Conservation (phyloP, 2,113 vertebrate genomes). For the Triplophysa rosa region DNA sequence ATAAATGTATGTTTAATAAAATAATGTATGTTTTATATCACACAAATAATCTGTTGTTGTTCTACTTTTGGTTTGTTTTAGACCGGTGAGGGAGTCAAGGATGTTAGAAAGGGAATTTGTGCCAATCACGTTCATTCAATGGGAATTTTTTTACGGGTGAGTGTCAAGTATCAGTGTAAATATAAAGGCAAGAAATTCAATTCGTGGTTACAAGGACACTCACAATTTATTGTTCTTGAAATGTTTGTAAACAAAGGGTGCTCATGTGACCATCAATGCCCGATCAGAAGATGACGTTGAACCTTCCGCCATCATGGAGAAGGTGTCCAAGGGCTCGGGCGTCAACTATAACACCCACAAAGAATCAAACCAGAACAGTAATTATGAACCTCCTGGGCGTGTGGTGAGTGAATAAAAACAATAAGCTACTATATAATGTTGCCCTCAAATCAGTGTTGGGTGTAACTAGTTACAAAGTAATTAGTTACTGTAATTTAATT, state of each 20-base stretch:
- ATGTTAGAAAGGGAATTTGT: conserved; percentile 83
- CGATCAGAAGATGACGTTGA: conserved; percentile 90
- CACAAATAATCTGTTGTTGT: conserved; percentile 28
- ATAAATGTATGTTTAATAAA: too few relatives aligned
- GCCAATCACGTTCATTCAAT: conserved; percentile 89
- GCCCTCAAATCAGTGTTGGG: neutral
- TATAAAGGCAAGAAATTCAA: neutral
- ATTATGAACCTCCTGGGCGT: conserved; percentile 73
- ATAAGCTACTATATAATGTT: neutral
- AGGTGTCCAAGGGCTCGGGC: conserved; percentile 89
- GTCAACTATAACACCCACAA: conserved; percentile 85
- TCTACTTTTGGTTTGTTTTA: conserved; percentile 39
- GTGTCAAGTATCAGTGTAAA: conserved; percentile 2
- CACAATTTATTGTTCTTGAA: neutral
- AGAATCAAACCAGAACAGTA: conserved; percentile 74
- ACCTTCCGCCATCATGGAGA: conserved; percentile 82
- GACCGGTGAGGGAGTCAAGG: conserved; percentile 78
- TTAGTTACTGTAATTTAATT: too few relatives aligned
- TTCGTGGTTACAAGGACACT: neutral
- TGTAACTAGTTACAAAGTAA: too few relatives aligned
- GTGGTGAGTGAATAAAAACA: conserved; percentile 79
- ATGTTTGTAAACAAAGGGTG: conserved; percentile 75
- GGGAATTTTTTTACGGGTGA: conserved; percentile 88
- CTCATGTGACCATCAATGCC: conserved; percentile 91
- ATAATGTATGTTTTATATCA: neutral